Percentiles rank a stretch among this genome's conserved stretches.
phyloP scores from a whole-genome alignment of 1,140 invertebrate genomes.

The Drosophila arizonae region DNA sequence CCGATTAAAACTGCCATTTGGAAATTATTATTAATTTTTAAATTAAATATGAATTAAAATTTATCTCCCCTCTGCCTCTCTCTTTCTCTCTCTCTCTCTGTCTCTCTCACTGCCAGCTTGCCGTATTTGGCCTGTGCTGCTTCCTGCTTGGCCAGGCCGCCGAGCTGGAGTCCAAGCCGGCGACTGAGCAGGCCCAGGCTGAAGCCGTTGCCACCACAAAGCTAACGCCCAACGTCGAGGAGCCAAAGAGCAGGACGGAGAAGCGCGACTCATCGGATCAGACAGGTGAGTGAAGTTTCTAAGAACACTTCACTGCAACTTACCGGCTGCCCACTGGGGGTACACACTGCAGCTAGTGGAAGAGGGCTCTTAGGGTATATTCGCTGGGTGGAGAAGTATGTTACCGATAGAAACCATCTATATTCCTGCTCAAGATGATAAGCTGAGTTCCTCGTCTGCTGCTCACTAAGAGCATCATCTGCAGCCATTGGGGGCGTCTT shows the following conservation, averaged over 20 bases:
- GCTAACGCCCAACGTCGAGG: constrained; percentile 56
- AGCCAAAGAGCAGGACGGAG: constrained; percentile 67
- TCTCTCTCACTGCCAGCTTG: constrained; percentile 23
- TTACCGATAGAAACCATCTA: too few relatives aligned
- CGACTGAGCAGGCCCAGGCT: constrained; percentile 13
- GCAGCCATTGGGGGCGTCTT: too few relatives aligned
- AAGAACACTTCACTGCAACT: background rate
- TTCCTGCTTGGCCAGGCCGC: constrained; percentile 31
- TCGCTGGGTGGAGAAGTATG: too few relatives aligned
- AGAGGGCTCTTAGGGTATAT: too few relatives aligned
- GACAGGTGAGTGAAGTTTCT: constrained; percentile 46
- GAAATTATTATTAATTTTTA: constrained; percentile 4
- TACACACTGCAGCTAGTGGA: too few relatives aligned
- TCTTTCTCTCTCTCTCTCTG: background rate
- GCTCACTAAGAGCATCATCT: too few relatives aligned
- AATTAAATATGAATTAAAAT: background rate
- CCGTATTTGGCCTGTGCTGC: constrained; percentile 38
- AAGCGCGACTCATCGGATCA: constrained; percentile 73
- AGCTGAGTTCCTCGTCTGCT: too few relatives aligned
- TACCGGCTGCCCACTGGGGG: too few relatives aligned
- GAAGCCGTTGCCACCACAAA: constrained; percentile 51
- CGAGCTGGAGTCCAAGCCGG: constrained; percentile 34
- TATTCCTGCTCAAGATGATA: too few relatives aligned
- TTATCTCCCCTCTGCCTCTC: background rate
- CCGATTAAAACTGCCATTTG: constrained; percentile 13